Evolutionary conservation across 2,888 invertebrate species (phyloP), one percentile per base, ranked within the genome.

Genomic region (Napeogenes sylphis): DNA sequence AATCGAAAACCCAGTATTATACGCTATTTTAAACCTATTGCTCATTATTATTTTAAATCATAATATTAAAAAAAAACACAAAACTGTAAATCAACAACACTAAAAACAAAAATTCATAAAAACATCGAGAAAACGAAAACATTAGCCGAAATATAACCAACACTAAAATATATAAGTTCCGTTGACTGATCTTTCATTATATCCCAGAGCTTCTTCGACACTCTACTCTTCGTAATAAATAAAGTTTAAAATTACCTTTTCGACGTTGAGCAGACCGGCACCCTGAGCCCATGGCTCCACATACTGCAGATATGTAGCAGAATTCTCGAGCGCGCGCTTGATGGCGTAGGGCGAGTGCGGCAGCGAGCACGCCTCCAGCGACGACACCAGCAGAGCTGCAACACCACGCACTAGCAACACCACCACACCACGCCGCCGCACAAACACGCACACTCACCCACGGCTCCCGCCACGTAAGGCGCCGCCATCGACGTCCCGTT

Each of bases 401-500:
- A 64, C 35, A 54, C 51, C 42, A 42, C 42, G 42, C 62, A 98
- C 87, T 5, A 98, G 84, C 3, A 95, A 81, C 63, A 94, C 95
- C 94, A 81, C 6, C 82, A 64, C 14, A 54, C 51, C 42, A 10
- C 42, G 10, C 2, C 51, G n/a, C 35, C 51, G 30, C 30, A 51
- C 51, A 51, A 3, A 51, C 51, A 30, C 51, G 21, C 51, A 51
- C 51, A 51, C 91, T 79, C 73, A 95, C 95, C 94, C 51, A 98
- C 93, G 63, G 96, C 95, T 33, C 99, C 99, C 56, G 98, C 95
- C 3, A 97, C 98, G 87, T 99, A 98, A 0, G 99, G 99, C 0
- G 98, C 96, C 10, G 98, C 96, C 99, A 99, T 99, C 64, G 98
- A 98, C 0, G 99, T 99, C 35, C 99, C 99, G 84, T 99, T 99